Percentiles rank a stretch among this genome's conserved stretches.
Conservation (phyloP, 2,888 invertebrate genomes). For the Homarus gammarus region DNA sequence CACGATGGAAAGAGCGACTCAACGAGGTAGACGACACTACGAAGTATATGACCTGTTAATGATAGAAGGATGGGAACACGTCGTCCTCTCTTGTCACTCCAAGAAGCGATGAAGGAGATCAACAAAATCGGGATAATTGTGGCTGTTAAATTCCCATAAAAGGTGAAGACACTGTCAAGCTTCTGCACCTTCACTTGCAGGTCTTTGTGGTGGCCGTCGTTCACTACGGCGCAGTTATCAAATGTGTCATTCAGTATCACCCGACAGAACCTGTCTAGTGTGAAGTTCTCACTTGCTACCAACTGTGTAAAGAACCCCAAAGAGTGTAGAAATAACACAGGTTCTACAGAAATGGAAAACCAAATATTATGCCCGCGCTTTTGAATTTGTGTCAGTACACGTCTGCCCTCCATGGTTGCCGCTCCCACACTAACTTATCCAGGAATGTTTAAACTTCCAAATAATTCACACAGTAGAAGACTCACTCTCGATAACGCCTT, state of each 20-base stretch:
- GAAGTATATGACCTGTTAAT: not conserved
- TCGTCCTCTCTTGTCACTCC: slow-evolving; percentile 16
- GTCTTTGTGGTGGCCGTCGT: slow-evolving; percentile 14
- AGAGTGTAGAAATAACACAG: not conserved
- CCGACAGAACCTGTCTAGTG: slow-evolving; percentile 11
- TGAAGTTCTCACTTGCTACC: slow-evolving; percentile 15
- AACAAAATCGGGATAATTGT: not conserved
- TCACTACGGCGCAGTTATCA: not conserved
- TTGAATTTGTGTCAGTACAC: not conserved
- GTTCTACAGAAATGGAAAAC: not conserved
- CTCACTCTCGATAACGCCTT: too few species aligned
- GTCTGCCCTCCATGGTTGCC: not conserved
- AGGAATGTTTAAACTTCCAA: too few species aligned
- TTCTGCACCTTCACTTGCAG: slow-evolving; percentile 15
- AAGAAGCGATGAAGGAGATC: slow-evolving; percentile 17
- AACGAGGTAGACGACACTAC: not conserved
- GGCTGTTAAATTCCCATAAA: not conserved
- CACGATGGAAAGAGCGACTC: slow-evolving; percentile 8
- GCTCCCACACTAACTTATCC: not conserved
- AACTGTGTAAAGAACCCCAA: not conserved
- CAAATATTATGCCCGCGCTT: not conserved
- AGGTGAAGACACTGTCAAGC: slow-evolving; percentile 17
- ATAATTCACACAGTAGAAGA: too few species aligned
- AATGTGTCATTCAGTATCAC: not conserved
- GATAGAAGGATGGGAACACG: not conserved